Conservation (phyloP, 2,888 invertebrate species). For the Protula sp. region DNA sequence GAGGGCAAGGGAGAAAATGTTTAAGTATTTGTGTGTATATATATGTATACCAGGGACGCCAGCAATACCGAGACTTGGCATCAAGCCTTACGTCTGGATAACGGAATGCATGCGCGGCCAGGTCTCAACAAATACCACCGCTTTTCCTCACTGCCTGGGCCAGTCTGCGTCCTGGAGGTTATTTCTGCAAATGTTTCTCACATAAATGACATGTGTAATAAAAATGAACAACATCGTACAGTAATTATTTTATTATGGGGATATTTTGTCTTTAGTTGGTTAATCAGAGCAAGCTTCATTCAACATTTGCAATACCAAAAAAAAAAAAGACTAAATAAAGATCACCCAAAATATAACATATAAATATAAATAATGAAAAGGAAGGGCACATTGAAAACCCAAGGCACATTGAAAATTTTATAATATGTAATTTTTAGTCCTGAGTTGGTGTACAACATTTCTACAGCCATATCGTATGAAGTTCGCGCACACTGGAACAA, state of each 20-base stretch:
- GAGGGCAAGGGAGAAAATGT: too few relatives aligned
- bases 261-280: too few relatives aligned
- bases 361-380: neutral
- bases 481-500: slow-evolving; percentile 19
- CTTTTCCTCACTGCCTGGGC: neutral
- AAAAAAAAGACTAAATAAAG: too few relatives aligned
- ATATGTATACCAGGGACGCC: too few relatives aligned
- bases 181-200: too few relatives aligned
- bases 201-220: too few relatives aligned
- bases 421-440: slow-evolving; percentile 6
- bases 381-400: neutral
- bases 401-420: neutral
- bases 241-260: too few relatives aligned
- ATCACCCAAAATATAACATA: neutral
- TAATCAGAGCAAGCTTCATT: too few relatives aligned
- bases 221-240: too few relatives aligned
- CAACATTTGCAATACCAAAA: too few relatives aligned
- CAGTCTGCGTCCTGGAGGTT: neutral
- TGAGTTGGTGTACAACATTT: slow-evolving; percentile 15
- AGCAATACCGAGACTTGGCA: neutral
- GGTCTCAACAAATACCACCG: neutral
- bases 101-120: neutral
- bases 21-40: too few relatives aligned
- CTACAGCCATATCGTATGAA: slow-evolving; percentile 19
- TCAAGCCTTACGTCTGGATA: neutral